Percentiles rank a stretch among this genome's conserved stretches.
These are phyloP conservation scores for Zosterops japonicus DNA, from an alignment of 2,113 vertebrate genomes.

Conservation along the genomic window DNA sequence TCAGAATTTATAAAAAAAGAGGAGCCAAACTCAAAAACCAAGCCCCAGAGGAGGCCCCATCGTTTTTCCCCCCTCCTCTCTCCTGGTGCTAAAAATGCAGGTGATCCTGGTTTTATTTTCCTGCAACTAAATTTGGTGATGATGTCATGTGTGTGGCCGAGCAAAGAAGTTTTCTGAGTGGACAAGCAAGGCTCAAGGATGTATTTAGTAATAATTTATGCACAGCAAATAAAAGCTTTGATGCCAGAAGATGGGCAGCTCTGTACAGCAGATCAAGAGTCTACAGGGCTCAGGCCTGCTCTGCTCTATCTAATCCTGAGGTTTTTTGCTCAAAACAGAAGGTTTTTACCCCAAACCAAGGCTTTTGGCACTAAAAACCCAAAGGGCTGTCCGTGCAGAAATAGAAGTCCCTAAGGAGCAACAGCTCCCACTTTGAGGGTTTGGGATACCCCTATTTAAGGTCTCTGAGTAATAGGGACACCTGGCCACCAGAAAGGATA, in stretches of 20 bases:
- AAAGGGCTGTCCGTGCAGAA: fast-evolving
- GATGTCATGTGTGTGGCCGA: conserved; percentile 32
- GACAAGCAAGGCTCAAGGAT: not conserved
- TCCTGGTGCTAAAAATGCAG: conserved; percentile 31
- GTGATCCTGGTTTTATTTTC: conserved; percentile 29
- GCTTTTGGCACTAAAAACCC: not conserved
- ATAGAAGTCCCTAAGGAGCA: not conserved
- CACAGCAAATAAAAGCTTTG: conserved; percentile 1
- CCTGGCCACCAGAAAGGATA: conserved; percentile 15
- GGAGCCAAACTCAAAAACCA: not conserved
- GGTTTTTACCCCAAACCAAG: not conserved
- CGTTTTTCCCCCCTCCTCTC: not conserved
- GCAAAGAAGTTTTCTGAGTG: conserved; percentile 5
- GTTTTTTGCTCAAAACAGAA: not conserved
- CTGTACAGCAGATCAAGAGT: not conserved
- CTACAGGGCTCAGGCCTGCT: not conserved
- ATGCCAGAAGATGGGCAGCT: not conserved
- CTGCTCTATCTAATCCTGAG: not conserved
- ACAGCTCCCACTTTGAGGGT: not conserved
- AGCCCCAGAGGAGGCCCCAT: not conserved
- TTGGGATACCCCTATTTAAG: conserved; percentile 2
- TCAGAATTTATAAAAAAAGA: not conserved
- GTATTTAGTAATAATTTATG: conserved; percentile 34
- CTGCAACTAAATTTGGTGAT: not conserved
- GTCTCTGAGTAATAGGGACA: not conserved